Percentiles rank a stretch among this genome's conserved stretches.
Conservation (phyloP, 2,113 vertebrate genomes). For the Haemorhous mexicanus region DNA sequence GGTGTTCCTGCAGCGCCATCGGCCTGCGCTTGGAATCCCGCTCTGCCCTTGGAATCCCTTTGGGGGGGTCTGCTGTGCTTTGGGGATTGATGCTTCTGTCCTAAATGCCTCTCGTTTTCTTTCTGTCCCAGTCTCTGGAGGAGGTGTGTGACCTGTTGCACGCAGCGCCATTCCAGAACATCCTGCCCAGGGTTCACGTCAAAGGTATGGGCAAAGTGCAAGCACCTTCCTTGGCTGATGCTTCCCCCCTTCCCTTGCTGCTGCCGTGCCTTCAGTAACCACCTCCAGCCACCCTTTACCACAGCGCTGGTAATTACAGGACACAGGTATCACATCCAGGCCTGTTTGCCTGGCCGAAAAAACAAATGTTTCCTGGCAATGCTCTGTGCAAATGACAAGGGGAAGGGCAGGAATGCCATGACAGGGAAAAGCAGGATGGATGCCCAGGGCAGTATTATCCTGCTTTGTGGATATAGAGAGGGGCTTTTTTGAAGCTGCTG, state of each 20-base stretch:
- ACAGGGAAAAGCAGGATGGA: neutral
- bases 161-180: constrained; percentile 87
- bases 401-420: neutral
- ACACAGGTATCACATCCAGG: neutral
- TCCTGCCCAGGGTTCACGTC: constrained; percentile 85
- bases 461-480: neutral
- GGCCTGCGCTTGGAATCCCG: rapidly evolving
- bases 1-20: neutral
- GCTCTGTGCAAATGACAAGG: neutral
- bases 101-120: neutral
- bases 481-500: neutral
- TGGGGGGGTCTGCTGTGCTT: neutral
- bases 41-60: neutral
- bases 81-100: neutral
- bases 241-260: neutral
- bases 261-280: neutral
- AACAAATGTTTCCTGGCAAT: neutral
- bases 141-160: constrained; percentile 89
- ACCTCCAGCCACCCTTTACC: neutral
- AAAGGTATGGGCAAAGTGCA: constrained; percentile 74
- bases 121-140: constrained; percentile 79
- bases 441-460: neutral
- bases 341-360: neutral
- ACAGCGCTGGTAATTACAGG: neutral
- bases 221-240: neutral